A percentile compares a stretch with the other conserved stretches of the same genome.
Evolutionary conservation across 2,797 vertebrate genomes (phyloP).

Genomic region (Pipistrellus kuhlii): DNA sequence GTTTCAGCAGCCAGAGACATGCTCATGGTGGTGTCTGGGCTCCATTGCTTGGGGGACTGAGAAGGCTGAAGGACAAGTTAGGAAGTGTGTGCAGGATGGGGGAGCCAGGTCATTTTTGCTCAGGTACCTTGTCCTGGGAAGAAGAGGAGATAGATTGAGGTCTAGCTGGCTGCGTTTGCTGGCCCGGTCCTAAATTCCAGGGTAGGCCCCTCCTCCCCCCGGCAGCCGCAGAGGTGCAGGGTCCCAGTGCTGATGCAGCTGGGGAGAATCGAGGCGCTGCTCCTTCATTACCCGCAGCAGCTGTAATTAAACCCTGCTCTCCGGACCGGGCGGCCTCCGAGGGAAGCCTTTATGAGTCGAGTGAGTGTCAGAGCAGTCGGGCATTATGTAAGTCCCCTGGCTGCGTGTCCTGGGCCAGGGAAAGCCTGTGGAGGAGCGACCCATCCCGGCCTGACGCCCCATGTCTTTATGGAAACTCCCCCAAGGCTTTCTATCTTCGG

Average conservation of each 20-base stretch:
- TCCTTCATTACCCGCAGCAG: not conserved
- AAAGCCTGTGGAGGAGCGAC: not conserved
- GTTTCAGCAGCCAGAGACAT: not conserved
- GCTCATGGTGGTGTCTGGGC: not conserved
- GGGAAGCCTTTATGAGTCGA: not conserved
- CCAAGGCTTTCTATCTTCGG: not conserved
- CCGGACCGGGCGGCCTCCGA: not conserved
- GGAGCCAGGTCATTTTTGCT: accelerated
- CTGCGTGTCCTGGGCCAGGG: not conserved
- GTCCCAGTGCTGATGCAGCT: not conserved
- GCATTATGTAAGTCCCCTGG: not conserved
- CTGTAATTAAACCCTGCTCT: constrained; percentile 30
- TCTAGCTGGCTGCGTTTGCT: not conserved
- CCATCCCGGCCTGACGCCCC: not conserved
- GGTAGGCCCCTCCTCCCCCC: no score
- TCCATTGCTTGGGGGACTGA: accelerated
- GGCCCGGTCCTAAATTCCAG: not conserved
- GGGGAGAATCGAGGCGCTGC: not conserved
- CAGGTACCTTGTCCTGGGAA: not conserved
- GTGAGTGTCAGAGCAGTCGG: not conserved
- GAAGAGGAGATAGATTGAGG: not conserved
- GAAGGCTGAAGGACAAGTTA: not conserved
- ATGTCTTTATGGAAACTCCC: not conserved
- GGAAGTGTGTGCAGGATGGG: not conserved
- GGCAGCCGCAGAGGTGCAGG: not conserved